Conservation (phyloP, 2,888 invertebrate species). For the Tachina lurida region DNA sequence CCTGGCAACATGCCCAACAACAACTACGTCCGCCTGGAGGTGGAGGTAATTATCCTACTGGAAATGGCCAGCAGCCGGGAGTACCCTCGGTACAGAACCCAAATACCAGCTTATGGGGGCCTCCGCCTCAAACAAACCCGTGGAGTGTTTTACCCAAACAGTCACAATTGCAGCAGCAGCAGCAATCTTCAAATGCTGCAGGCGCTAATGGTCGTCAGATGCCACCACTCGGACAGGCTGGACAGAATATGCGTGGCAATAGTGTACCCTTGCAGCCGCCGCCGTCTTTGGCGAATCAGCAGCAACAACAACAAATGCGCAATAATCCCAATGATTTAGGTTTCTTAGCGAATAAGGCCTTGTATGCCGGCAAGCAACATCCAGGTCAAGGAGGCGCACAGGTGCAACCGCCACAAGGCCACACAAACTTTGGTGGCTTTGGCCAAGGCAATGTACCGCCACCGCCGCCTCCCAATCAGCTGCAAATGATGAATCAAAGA, state of each 20-base stretch:
- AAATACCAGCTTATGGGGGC: slow-evolving; percentile 82
- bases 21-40: slow-evolving; percentile 75
- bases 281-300: slow-evolving; percentile 72
- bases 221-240: slow-evolving; percentile 68
- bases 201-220: slow-evolving; percentile 74
- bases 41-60: slow-evolving; percentile 68
- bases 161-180: slow-evolving; percentile 75
- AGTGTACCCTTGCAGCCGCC: slow-evolving; percentile 78
- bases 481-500: slow-evolving; percentile 77
- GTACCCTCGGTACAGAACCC: slow-evolving; percentile 80
- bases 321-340: slow-evolving; percentile 80
- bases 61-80: slow-evolving; percentile 73
- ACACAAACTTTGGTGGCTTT: slow-evolving; percentile 66
- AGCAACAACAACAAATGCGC: slow-evolving; percentile 73
- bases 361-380: slow-evolving; percentile 77
- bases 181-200: slow-evolving; percentile 70
- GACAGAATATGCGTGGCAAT: slow-evolving; percentile 76
- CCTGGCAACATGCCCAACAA: slow-evolving; percentile 81
- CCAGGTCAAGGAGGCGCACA: slow-evolving; percentile 74
- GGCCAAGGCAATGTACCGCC: slow-evolving; percentile 71
- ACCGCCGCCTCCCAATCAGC: slow-evolving; percentile 74
- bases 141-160: slow-evolving; percentile 82
- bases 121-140: slow-evolving; percentile 82
- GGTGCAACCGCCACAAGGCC: slow-evolving; percentile 70
- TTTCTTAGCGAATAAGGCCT: slow-evolving; percentile 78